phyloP scores from a whole-genome alignment of 2,888 invertebrate species.

The Elegia similella region DNA sequence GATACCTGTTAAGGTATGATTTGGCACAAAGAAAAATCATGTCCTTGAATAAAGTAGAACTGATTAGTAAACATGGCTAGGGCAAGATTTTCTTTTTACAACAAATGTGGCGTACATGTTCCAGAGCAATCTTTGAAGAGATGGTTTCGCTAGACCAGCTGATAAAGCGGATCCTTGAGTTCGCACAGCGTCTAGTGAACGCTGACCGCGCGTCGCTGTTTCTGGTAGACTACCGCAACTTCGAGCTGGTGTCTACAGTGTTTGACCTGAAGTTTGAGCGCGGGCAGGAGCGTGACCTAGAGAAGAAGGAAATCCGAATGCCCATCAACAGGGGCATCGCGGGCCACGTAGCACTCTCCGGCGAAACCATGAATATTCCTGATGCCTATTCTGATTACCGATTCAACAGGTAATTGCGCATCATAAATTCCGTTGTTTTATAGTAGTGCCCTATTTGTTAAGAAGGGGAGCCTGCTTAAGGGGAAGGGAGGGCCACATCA shows the following conservation, averaged over 20 bases:
- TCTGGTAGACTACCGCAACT: slow-evolving; percentile 86
- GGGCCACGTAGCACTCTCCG: slow-evolving; percentile 90
- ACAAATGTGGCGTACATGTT: not conserved
- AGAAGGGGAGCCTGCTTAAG: too few species aligned
- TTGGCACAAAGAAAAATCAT: too few species aligned
- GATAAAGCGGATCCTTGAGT: slow-evolving; percentile 91
- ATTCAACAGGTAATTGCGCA: slow-evolving; percentile 81
- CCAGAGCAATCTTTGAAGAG: slow-evolving; percentile 92
- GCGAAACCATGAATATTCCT: slow-evolving; percentile 89
- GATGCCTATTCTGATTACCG: slow-evolving; percentile 90
- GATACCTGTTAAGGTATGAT: too few species aligned
- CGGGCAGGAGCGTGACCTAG: slow-evolving; percentile 44
- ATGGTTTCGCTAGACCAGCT: slow-evolving; percentile 92
- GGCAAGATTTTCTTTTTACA: too few species aligned
- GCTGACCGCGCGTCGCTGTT: slow-evolving; percentile 93
- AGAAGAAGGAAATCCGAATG: slow-evolving; percentile 83
- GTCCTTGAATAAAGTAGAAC: too few species aligned
- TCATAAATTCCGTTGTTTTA: too few species aligned
- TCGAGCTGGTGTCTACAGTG: slow-evolving; percentile 90
- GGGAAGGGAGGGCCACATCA: too few species aligned
- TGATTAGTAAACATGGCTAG: too few species aligned
- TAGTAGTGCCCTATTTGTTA: too few species aligned
- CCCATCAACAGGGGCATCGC: slow-evolving; percentile 90
- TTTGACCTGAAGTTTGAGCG: slow-evolving; percentile 84
- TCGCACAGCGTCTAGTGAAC: slow-evolving; percentile 89